Conservation (phyloP, 2,888 invertebrate genomes). For the Cephus pulcher region DNA sequence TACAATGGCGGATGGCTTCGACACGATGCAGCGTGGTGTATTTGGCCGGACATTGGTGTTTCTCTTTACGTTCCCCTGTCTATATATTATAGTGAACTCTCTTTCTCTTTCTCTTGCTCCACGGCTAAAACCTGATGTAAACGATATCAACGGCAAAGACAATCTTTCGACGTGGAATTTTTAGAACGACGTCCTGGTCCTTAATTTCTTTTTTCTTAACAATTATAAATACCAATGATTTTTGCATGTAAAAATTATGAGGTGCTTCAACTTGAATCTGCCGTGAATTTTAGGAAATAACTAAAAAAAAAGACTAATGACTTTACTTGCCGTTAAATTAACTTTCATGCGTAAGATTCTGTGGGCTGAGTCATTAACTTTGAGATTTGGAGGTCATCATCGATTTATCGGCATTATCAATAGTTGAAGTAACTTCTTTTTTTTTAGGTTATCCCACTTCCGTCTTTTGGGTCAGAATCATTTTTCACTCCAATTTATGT, state of each 20-base stretch:
- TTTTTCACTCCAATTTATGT: not conserved
- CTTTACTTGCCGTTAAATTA: not conserved
- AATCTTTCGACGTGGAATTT: not conserved
- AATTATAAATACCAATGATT: too few species aligned
- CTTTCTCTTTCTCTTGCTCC: not conserved
- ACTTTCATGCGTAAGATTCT: not conserved
- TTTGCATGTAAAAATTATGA: not conserved
- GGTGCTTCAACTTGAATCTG: not conserved
- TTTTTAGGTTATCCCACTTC: not conserved
- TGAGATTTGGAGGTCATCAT: not conserved
- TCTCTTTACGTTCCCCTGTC: not conserved
- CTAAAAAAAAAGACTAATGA: too few species aligned
- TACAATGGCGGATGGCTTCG: constrained; percentile 48
- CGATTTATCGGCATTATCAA: not conserved
- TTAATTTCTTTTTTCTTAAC: not conserved
- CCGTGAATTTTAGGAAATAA: too few species aligned
- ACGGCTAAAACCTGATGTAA: not conserved
- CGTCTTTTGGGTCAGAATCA: not conserved
- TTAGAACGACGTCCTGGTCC: not conserved
- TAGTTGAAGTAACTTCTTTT: not conserved
- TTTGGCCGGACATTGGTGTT: not conserved
- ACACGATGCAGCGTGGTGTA: constrained; percentile 48
- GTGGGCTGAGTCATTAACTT: not conserved
- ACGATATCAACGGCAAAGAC: not conserved
- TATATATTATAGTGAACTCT: not conserved